phyloP scores from a whole-genome alignment of 92 coral and sea anemone species.

The Bergia puertoricense region DNA sequence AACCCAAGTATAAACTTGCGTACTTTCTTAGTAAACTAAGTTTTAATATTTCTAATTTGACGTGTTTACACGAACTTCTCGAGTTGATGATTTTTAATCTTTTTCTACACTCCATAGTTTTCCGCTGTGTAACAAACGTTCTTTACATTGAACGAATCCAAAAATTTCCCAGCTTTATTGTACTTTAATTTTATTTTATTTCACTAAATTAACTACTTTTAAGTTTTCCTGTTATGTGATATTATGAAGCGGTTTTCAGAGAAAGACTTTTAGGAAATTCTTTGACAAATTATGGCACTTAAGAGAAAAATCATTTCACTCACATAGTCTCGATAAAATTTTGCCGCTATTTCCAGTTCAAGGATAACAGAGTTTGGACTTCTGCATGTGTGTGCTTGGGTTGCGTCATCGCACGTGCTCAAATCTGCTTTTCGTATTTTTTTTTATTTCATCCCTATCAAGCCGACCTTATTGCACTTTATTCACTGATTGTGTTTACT shows the following conservation, averaged over 20 bases:
- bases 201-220: neutral
- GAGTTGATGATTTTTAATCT: neutral
- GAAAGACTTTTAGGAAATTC: neutral
- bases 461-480: neutral
- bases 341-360: neutral
- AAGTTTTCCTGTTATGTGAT: neutral
- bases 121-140: neutral
- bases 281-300: neutral
- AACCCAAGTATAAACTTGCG: conserved; percentile 2
- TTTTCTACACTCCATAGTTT: neutral
- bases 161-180: neutral
- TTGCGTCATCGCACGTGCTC: neutral
- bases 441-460: neutral
- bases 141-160: too few species aligned
- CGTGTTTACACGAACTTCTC: neutral
- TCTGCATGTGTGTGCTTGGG: conserved; percentile 7
- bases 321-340: neutral
- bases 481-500: conserved; percentile 3
- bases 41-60: neutral
- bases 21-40: neutral
- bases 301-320: neutral
- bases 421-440: neutral
- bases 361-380: neutral
- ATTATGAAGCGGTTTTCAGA: neutral
- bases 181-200: too few species aligned